phyloP scores from a whole-genome alignment of 2,797 vertebrate species.

The Gallinago solitaria region DNA sequence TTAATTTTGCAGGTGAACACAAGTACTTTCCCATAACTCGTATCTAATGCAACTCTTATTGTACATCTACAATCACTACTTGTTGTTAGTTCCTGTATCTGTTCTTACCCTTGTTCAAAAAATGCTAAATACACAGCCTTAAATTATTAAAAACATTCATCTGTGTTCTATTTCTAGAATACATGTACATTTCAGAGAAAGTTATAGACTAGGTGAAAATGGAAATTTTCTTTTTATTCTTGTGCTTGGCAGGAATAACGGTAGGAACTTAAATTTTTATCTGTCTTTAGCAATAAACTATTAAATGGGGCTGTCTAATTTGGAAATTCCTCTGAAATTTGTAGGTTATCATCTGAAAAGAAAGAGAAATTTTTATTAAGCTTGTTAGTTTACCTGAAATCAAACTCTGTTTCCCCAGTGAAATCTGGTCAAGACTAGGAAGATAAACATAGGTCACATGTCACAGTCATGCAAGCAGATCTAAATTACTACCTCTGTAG shows the following conservation, averaged over 20 bases:
- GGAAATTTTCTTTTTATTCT: background rate
- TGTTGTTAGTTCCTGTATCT: background rate
- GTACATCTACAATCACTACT: background rate
- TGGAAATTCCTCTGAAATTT: background rate
- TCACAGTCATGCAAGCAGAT: background rate
- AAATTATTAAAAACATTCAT: background rate
- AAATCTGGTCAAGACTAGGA: background rate
- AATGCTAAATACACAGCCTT: background rate
- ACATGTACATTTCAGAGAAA: background rate
- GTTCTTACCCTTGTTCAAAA: background rate
- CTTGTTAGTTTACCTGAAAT: background rate
- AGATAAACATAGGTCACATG: background rate
- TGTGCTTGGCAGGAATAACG: background rate
- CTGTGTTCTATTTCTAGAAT: background rate
- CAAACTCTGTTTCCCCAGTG: background rate
- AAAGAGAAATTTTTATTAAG: background rate
- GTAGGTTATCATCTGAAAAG: background rate
- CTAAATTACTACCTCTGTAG: background rate
- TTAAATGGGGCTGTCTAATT: background rate
- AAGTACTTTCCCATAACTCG: background rate
- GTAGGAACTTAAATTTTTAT: background rate
- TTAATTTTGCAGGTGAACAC: background rate
- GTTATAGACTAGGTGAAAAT: background rate
- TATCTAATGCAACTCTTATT: background rate
- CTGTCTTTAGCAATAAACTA: background rate